Conservation (phyloP, 2,797 vertebrate species). For the Notamacropus eugenii region DNA sequence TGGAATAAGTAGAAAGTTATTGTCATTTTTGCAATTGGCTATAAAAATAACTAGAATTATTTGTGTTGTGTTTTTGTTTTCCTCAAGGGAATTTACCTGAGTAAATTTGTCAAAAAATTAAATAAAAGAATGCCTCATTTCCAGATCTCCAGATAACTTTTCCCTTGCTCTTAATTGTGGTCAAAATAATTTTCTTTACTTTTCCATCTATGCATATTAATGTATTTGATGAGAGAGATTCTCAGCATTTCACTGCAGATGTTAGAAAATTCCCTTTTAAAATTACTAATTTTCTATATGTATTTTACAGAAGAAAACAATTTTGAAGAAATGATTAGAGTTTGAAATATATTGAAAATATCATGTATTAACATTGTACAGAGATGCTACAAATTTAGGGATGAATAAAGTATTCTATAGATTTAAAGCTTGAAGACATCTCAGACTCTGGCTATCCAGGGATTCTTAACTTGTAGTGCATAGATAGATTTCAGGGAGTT, state of each 20-base stretch:
- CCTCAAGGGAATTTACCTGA: background rate
- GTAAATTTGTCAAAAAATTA: slow-evolving; percentile 14
- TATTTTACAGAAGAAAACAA: slow-evolving; percentile 20
- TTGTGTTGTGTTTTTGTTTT: slow-evolving; percentile 6
- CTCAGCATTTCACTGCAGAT: background rate
- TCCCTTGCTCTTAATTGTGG: slow-evolving; percentile 20
- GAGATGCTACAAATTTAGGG: slow-evolving; percentile 1
- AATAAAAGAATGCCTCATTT: slow-evolving; percentile 27
- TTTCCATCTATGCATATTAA: background rate
- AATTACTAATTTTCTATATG: background rate
- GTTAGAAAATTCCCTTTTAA: background rate
- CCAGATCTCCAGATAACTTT: slow-evolving; percentile 11
- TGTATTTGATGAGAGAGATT: background rate
- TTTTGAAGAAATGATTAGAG: slow-evolving; percentile 20
- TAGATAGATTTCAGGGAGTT: background rate
- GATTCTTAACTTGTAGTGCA: background rate
- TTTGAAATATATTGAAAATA: slow-evolving; percentile 10
- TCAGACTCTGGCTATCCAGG: background rate
- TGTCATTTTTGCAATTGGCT: slow-evolving; percentile 20
- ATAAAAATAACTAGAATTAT: slow-evolving; percentile 35
- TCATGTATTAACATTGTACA: background rate
- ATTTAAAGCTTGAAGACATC: background rate
- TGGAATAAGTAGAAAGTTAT: background rate
- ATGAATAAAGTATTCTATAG: background rate
- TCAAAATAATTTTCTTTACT: slow-evolving; percentile 24